These are phyloP conservation scores for Indicator maculatus DNA, from an alignment of 2,113 vertebrate species.

Conservation along the genomic window DNA sequence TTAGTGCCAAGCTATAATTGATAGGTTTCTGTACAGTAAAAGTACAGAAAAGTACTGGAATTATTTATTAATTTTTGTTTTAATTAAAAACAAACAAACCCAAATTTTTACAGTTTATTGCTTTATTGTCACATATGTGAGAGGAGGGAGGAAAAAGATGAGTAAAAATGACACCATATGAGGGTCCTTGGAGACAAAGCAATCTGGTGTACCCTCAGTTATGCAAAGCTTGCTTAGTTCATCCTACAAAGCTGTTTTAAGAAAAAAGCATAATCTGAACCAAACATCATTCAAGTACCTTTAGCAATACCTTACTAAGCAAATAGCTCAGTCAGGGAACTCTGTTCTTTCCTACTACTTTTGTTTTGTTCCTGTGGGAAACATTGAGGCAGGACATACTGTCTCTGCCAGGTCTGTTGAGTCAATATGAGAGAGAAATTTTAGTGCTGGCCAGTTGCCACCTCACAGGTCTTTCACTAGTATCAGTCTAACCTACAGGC, in stretches of 20 bases:
- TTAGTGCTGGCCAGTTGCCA: neutral
- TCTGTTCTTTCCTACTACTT: neutral
- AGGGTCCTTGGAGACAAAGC: neutral
- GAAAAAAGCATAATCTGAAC: neutral
- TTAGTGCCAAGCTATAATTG: neutral
- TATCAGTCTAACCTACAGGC: neutral
- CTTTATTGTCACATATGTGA: neutral
- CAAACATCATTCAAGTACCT: neutral
- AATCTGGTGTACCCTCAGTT: neutral
- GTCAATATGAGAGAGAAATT: neutral
- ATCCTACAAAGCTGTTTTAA: neutral
- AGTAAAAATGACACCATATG: neutral
- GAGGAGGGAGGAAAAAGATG: neutral
- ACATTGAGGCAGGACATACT: neutral
- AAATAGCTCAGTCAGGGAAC: neutral
- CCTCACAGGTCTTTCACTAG: neutral
- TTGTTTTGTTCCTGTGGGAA: neutral
- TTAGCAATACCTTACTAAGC: neutral
- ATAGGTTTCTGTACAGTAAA: neutral
- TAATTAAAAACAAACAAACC: neutral
- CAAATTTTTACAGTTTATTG: neutral
- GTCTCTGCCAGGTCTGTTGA: neutral
- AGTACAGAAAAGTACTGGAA: neutral
- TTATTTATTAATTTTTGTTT: neutral
- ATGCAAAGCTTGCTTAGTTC: neutral